Base-by-base conservation (phyloP, 2,888 invertebrate species). In the Sphaerolaimus hirsutus region DNA sequence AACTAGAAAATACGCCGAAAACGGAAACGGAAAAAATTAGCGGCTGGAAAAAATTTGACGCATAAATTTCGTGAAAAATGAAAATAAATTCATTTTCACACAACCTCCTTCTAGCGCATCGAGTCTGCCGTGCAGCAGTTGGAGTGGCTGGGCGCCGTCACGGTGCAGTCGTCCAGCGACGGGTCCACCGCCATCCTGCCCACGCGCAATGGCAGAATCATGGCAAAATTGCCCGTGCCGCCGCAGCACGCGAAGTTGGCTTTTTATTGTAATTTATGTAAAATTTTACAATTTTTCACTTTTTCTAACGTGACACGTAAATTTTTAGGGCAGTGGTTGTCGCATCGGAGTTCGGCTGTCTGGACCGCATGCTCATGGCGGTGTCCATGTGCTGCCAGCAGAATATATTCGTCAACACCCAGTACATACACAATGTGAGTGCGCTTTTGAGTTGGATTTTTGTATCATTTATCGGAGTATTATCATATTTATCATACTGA, bases 361-460 rank as follows among this genome's bases (percentile, higher is more conserved):
- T 35, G 24, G 7, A 35, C 14, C 36, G 36, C 24, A 29, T 29
- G 23, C 35, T 44, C 24, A 12, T 5, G 17, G 24, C 36, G 22
- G 36, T 36, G 14, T 35, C 44, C 23, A 19, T 24, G n/a, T 3
- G 35, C 24, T 14, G 24, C 2, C 44, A 44, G 3, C 36, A 36
- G 17, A 44, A 44, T 24, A n/a, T 44, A 19, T 44, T n/a, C 35
- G 21, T 36, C 44, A 44, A 35, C 21, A n/a, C n/a, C n/a, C n/a
- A n/a, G n/a, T n/a, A n/a, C n/a, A n/a, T n/a, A n/a, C n/a, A n/a
- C n/a, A n/a, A n/a, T n/a, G n/a, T n/a, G n/a, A n/a, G n/a, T n/a
- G n/a, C n/a, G n/a, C n/a, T n/a, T n/a, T n/a, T n/a, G n/a, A n/a
- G n/a, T n/a, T n/a, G n/a, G n/a, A n/a, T n/a, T n/a, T n/a, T n/a